These are phyloP conservation scores for Agrochola macilenta DNA, from an alignment of 2,888 invertebrate species.

Conservation along the genomic window DNA sequence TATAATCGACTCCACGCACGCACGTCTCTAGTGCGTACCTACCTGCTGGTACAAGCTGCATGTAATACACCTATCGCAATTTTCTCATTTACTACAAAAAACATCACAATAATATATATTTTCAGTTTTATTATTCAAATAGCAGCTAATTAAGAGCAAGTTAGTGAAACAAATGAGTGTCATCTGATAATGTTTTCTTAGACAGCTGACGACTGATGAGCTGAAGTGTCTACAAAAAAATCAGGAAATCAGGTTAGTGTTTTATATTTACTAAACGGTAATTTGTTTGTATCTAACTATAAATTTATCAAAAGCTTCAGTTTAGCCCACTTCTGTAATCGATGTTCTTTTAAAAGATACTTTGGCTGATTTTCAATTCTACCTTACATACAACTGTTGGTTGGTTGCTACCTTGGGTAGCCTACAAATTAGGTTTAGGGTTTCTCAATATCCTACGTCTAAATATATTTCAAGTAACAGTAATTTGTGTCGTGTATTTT, in stretches of 20 bases:
- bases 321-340: not conserved
- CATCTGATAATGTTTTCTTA: conserved; percentile 39
- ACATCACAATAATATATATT: conserved; percentile 42
- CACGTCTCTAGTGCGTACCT: conserved; percentile 54
- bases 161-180: conserved; percentile 46
- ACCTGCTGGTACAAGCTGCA: conserved; percentile 15
- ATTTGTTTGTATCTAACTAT: conserved; percentile 8
- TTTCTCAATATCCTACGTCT: conserved; percentile 35
- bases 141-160: not conserved
- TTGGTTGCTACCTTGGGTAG: conserved; percentile 21
- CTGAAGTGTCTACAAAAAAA: conserved; percentile 62
- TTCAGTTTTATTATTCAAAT: conserved; percentile 18
- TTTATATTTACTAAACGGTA: conserved; percentile 47
- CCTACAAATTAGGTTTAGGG: conserved; percentile 1
- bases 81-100: conserved; percentile 27
- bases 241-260: conserved; percentile 76
- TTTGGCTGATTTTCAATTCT: not conserved
- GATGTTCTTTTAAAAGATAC: not conserved
- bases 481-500: not conserved
- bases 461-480: conserved; percentile 19
- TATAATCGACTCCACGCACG: conserved; percentile 5
- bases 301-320: conserved; percentile 1
- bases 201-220: conserved; percentile 64
- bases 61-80: not conserved
- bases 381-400: not conserved